These are phyloP conservation scores for Schizaphis graminum DNA, from an alignment of 2,888 invertebrate genomes.

Conservation along the genomic window DNA sequence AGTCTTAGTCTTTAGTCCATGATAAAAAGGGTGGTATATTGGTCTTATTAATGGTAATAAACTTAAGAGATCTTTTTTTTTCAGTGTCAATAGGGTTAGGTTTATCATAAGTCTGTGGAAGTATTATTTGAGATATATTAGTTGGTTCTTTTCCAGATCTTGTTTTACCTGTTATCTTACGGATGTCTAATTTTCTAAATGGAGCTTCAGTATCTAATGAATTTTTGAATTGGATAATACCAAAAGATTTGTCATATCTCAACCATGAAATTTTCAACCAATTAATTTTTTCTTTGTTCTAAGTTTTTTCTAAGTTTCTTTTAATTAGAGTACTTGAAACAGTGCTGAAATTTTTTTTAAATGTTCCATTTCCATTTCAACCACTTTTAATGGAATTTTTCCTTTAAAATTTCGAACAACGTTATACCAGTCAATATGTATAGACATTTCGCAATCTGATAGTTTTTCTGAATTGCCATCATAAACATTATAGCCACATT, in stretches of 20 bases:
- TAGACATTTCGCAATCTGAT: neutral
- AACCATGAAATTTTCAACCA: slow-evolving; percentile 16
- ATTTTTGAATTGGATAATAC: slow-evolving; percentile 27
- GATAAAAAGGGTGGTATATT: slow-evolving; percentile 16
- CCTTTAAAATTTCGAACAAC: neutral
- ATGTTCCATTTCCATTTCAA: neutral
- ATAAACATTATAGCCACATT: slow-evolving; percentile 18
- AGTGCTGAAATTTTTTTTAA: too few relatives aligned
- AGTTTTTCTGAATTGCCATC: neutral
- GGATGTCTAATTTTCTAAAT: neutral
- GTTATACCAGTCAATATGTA: neutral
- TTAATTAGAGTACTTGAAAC: too few relatives aligned
- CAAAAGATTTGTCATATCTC: slow-evolving; percentile 18
- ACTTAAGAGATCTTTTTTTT: slow-evolving; percentile 19
- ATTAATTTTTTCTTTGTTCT: slow-evolving; percentile 11
- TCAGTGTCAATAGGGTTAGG: neutral
- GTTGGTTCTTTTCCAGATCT: slow-evolving; percentile 15
- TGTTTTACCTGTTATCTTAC: neutral
- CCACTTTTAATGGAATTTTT: neutral
- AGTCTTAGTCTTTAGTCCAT: neutral
- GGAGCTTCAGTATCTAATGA: neutral
- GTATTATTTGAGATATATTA: neutral
- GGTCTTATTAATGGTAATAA: slow-evolving; percentile 5
- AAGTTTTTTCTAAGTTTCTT: too few relatives aligned
- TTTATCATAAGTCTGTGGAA: neutral